These are phyloP conservation scores for Tillus elongatus DNA, from an alignment of 2,888 invertebrate genomes.

Conservation along the genomic window DNA sequence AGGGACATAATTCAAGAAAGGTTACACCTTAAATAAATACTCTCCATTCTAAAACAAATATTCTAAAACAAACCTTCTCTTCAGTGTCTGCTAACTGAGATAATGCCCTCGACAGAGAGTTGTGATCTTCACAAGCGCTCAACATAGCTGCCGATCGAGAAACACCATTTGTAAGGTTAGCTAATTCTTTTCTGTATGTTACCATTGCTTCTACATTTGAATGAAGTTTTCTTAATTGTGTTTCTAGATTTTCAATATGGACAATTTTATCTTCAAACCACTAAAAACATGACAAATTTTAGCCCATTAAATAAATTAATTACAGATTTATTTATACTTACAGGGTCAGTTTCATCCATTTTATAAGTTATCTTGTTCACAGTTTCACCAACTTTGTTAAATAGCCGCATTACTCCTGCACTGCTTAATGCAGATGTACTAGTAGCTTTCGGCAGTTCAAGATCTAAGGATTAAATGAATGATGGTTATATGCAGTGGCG, in stretches of 20 bases:
- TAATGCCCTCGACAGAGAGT: slow-evolving; percentile 79
- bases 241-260: slow-evolving; percentile 85
- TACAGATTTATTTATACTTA: slow-evolving; percentile 42
- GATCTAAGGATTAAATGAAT: slow-evolving; percentile 47
- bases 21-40: no score
- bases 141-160: slow-evolving; percentile 84
- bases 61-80: no score
- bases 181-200: slow-evolving; percentile 74
- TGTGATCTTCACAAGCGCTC: slow-evolving; percentile 88
- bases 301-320: slow-evolving; percentile 3
- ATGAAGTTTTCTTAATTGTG: slow-evolving; percentile 78
- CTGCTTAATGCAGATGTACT: slow-evolving; percentile 92
- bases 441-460: slow-evolving; percentile 89
- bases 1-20: no score
- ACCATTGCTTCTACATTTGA: slow-evolving; percentile 82
- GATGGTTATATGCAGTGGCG: no score
- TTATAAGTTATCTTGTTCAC: slow-evolving; percentile 97
- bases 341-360: slow-evolving; percentile 98
- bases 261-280: slow-evolving; percentile 97
- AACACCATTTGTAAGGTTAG: slow-evolving; percentile 68
- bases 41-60: no score
- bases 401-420: slow-evolving; percentile 87
- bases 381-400: slow-evolving; percentile 94
- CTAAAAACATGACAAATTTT: slow-evolving; percentile 44
- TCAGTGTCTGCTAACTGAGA: slow-evolving; percentile 84